phyloP scores from a whole-genome alignment of 2,113 vertebrate genomes.

The Trichechus manatus region DNA sequence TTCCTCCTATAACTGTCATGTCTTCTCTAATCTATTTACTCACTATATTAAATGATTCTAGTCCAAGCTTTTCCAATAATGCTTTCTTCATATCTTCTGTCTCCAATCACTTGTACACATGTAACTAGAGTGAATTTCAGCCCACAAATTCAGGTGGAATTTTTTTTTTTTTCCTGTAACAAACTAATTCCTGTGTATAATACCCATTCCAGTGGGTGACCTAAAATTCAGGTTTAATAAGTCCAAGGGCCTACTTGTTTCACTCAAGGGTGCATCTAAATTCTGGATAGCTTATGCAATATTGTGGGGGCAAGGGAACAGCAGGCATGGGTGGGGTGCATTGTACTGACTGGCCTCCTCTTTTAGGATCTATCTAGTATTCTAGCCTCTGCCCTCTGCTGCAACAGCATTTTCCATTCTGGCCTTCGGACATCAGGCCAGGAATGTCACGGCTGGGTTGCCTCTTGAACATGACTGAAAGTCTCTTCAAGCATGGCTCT shows the following conservation, averaged over 20 bases:
- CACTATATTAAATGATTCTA: not conserved
- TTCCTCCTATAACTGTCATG: not conserved
- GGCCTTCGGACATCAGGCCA: not conserved
- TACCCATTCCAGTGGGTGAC: not conserved
- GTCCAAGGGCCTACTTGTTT: too few relatives aligned
- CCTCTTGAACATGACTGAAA: not conserved
- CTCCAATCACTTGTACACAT: not conserved
- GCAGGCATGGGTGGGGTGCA: too few relatives aligned
- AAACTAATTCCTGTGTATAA: not conserved
- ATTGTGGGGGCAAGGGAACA: too few relatives aligned
- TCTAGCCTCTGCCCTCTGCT: too few relatives aligned
- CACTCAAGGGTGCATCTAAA: too few relatives aligned
- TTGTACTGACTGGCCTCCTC: too few relatives aligned
- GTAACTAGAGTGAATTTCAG: not conserved
- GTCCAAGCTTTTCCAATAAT: not conserved
- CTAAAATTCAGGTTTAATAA: not conserved
- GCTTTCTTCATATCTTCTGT: not conserved
- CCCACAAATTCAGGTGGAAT: not conserved
- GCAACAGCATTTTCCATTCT: not conserved
- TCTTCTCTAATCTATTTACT: not conserved
- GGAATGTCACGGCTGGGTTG: not conserved
- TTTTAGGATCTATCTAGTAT: too few relatives aligned
- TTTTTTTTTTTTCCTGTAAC: not conserved
- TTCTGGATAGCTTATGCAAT: too few relatives aligned
- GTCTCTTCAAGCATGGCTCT: not conserved